Conservation (phyloP, 2,113 vertebrate species). For the Polypterus bichir region DNA sequence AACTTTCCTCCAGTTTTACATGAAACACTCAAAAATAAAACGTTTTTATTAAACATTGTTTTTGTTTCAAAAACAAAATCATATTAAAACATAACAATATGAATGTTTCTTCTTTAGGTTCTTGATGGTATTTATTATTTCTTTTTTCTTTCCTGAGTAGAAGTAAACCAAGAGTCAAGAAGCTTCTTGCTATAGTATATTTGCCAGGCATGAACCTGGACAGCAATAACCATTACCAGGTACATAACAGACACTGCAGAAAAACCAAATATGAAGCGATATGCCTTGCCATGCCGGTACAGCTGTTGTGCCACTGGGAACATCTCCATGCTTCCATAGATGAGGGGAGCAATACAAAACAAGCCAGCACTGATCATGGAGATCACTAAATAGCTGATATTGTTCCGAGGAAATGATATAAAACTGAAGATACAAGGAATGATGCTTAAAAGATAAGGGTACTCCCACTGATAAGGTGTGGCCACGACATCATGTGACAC, state of each 20-base stretch:
- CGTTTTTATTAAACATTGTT: too few species aligned
- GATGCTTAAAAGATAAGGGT: slow-evolving; percentile 82
- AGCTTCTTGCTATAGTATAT: slow-evolving; percentile 97
- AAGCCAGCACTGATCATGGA: slow-evolving; percentile 91
- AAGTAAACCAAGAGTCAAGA: slow-evolving; percentile 88
- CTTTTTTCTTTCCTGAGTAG: slow-evolving; percentile 92
- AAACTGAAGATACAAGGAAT: slow-evolving; percentile 73
- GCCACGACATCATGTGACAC: slow-evolving; percentile 77
- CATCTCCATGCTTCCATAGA: slow-evolving; percentile 95
- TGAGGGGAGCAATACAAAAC: slow-evolving; percentile 78
- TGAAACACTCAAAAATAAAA: too few species aligned
- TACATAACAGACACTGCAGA: slow-evolving; percentile 84
- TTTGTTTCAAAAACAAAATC: too few species aligned
- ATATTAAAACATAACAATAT: too few species aligned
- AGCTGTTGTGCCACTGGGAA: slow-evolving; percentile 90
- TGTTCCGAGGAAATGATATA: slow-evolving; percentile 82
- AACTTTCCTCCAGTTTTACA: too few species aligned
- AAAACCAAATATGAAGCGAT: slow-evolving; percentile 86
- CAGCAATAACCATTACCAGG: slow-evolving; percentile 70
- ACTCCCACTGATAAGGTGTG: slow-evolving; percentile 92
- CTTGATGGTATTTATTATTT: slow-evolving; percentile 45
- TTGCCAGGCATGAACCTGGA: slow-evolving; percentile 91
- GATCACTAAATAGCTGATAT: slow-evolving; percentile 91
- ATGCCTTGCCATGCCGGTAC: slow-evolving; percentile 83
- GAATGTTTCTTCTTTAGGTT: too few species aligned